phyloP scores from a whole-genome alignment of 1,140 invertebrate species.

The Scaptomyza montana region DNA sequence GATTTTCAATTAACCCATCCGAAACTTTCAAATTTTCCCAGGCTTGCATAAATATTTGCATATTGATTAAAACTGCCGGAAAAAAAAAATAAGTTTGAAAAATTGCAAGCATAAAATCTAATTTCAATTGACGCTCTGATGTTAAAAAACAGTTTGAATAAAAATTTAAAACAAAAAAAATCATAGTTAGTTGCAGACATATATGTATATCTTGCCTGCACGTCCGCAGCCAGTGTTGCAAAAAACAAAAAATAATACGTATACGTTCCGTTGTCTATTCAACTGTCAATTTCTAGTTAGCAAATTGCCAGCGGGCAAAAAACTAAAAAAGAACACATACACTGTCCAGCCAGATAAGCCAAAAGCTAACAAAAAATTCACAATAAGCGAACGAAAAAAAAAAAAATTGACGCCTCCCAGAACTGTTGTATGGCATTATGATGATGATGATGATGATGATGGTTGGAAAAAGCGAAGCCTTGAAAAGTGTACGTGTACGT shows the following conservation, averaged over 20 bases:
- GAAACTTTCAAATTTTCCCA: conserved; percentile 46
- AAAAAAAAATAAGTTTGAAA: conserved; percentile 10
- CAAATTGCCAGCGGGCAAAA: conserved; percentile 35
- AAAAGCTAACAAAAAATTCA: conserved; percentile 14
- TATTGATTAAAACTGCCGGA: conserved; percentile 55
- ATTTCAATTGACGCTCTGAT: neutral
- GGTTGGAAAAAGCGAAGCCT: conserved; percentile 48
- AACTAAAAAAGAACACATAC: conserved; percentile 19
- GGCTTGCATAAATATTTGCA: conserved; percentile 51
- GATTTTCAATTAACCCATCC: conserved; percentile 69
- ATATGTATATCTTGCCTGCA: too few species aligned
- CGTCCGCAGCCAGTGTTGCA: neutral
- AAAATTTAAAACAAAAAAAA: neutral
- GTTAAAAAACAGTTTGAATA: neutral
- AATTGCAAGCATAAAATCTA: neutral
- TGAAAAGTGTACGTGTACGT: conserved; percentile 51
- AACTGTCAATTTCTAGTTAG: conserved; percentile 70
- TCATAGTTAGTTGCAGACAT: conserved; percentile 9
- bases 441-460: neutral
- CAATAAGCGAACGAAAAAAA: too few species aligned
- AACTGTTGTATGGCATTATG: conserved; percentile 25
- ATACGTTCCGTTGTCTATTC: conserved; percentile 28
- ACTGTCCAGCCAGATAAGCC: conserved; percentile 37
- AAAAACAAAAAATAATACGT: neutral
- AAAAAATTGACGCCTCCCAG: conserved; percentile 21